Evolutionary conservation across 2,797 vertebrate species (phyloP).

Genomic region (Bradypus variegatus): DNA sequence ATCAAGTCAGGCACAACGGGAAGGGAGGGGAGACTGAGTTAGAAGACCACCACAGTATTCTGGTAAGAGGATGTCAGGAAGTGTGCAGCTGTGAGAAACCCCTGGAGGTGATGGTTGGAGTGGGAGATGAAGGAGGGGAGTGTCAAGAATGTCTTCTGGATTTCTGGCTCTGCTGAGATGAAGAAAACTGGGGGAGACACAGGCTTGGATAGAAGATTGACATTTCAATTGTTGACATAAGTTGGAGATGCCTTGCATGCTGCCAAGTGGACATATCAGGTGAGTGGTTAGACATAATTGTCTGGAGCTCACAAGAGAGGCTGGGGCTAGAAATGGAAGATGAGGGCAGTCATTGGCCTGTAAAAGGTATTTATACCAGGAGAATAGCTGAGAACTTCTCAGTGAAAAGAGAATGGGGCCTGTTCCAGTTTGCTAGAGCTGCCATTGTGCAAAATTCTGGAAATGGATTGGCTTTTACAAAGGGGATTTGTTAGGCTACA

Average conservation of each 20-base stretch:
- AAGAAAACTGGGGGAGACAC: neutral
- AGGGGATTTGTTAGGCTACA: too few species aligned
- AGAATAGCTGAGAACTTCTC: neutral
- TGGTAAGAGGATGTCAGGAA: neutral
- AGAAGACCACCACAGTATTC: neutral
- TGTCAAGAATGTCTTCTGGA: neutral
- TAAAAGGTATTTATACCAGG: neutral
- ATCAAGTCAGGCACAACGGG: neutral
- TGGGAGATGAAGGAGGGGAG: accelerated
- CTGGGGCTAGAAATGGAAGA: neutral
- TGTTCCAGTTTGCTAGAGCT: too few species aligned
- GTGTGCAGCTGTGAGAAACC: neutral
- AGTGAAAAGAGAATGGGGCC: neutral
- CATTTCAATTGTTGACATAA: neutral
- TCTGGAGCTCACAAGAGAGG: neutral
- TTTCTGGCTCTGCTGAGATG: neutral
- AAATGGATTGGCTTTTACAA: too few species aligned
- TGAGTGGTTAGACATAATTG: neutral
- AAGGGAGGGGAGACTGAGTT: neutral
- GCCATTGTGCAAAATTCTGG: too few species aligned
- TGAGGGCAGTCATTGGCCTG: neutral
- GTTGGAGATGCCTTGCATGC: neutral
- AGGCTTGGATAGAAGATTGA: neutral
- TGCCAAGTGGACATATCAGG: neutral
- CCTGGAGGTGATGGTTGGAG: neutral